Evolutionary conservation across 2,888 invertebrate genomes (phyloP), one percentile per base, ranked within the genome.

Genomic region (Neocrepidodera transversa): DNA sequence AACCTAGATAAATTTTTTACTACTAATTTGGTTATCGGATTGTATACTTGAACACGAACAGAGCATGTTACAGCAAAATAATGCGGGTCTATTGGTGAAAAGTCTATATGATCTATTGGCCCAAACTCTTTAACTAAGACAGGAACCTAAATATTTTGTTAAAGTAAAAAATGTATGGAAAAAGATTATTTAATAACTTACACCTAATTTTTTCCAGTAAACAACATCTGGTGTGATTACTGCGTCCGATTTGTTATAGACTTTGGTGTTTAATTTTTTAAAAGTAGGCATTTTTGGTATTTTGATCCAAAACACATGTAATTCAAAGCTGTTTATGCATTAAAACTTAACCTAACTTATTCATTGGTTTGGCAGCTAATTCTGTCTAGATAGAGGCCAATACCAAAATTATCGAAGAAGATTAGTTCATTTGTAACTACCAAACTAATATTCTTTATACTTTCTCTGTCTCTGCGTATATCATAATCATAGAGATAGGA

Each of bases 51-150:
- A 67, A 96, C 92, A 75, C 93, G 85, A 1, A 93, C 92, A 0
- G 96, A 95, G 76, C 92, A 94, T 53, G 97, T 95, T 13, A 95
- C 92, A 5, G 95, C 96, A 82, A 97, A 93, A 76, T 92, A 89
- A 81, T 93, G 86, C 0, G 97, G 96, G 73, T 93, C 90, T 7
- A 89, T 85, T 0, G 94, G 93, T 62, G 93, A 92, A 75, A 97
- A 94, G 76, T 95, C 92, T 38, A 97, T 86, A 74, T 92, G 90
- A 75, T 95, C 94, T 53, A 98, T 92, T 0, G 93, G 89, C 16
- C 95, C 95, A 79, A 92, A 94, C 79, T 97, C 97, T 79, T 97
- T 96, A 0, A 94, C 86, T 32, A 94, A 83, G 1, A 93, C 91
- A 18, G 95, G 94, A 58, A 87, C 84, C 95, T 92, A 75, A 71